These are phyloP conservation scores for Leguminivora glycinivorella DNA, from an alignment of 1,140 invertebrate species.

Conservation along the genomic window DNA sequence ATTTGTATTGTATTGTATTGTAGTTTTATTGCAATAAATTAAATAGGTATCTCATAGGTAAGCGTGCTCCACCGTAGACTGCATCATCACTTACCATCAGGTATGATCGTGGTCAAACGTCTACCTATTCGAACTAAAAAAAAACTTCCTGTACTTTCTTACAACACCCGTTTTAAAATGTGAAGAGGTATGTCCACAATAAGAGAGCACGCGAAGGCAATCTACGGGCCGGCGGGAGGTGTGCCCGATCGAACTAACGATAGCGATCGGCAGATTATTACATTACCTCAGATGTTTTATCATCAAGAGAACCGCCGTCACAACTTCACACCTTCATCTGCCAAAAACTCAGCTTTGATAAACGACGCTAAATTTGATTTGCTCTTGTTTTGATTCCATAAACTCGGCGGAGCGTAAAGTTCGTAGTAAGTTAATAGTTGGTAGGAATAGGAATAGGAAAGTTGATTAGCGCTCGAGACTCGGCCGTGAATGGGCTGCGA, in stretches of 20 bases:
- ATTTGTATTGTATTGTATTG: too few species aligned
- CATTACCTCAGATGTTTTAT: constrained; percentile 71
- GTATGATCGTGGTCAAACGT: too few species aligned
- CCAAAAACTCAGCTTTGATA: constrained; percentile 33
- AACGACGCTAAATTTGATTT: constrained; percentile 1
- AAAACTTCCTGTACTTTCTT: too few species aligned
- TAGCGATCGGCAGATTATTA: constrained; percentile 75
- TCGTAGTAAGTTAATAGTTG: constrained; percentile 35
- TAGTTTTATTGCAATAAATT: too few species aligned
- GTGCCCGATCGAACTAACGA: constrained; percentile 68
- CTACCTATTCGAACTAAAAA: too few species aligned
- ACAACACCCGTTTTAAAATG: not conserved
- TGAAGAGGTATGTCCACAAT: constrained; percentile 56
- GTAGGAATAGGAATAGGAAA: too few species aligned
- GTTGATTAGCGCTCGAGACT: constrained; percentile 61
- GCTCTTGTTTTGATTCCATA: not conserved
- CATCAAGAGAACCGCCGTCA: constrained; percentile 45
- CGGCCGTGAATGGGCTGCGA: constrained; percentile 57
- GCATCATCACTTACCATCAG: too few species aligned
- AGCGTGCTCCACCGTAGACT: too few species aligned
- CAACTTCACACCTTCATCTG: constrained; percentile 53
- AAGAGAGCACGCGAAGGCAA: constrained; percentile 59
- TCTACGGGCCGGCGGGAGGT: constrained; percentile 71
- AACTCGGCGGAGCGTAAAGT: constrained; percentile 22
- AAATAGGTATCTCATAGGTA: too few species aligned